Evolutionary conservation across 2,888 invertebrate genomes (phyloP).

Genomic region (Lypha dubia): DNA sequence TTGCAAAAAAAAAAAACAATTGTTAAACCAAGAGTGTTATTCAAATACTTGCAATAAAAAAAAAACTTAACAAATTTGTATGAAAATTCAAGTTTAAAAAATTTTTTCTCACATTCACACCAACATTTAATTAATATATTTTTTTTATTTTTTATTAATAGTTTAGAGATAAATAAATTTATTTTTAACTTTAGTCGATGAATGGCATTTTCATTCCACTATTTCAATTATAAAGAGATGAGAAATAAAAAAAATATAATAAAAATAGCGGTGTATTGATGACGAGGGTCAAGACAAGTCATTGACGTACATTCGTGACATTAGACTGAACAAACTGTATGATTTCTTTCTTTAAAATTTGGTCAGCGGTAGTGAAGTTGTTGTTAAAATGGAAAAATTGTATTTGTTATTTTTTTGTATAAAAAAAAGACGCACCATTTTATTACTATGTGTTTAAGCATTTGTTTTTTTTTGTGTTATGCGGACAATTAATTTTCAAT

Average conservation of each 20-base stretch:
- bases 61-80: conserved; percentile 5
- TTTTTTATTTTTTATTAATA: neutral
- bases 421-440: conserved; percentile 45
- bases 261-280: conserved; percentile 51
- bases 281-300: conserved; percentile 71
- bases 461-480: neutral
- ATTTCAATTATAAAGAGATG: conserved; percentile 5
- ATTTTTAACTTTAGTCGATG: conserved; percentile 13
- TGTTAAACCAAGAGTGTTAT: conserved; percentile 23
- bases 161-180: neutral
- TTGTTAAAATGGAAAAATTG: conserved; percentile 22
- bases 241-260: neutral
- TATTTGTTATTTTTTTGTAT: neutral
- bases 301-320: conserved; percentile 60
- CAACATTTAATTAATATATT: conserved; percentile 2
- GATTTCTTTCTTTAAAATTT: conserved; percentile 12
- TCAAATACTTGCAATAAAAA: conserved; percentile 14
- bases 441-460: conserved; percentile 17
- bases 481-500: conserved; percentile 3
- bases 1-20: neutral
- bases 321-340: conserved; percentile 42
- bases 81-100: conserved; percentile 60
- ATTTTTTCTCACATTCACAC: conserved; percentile 34
- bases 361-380: conserved; percentile 48
- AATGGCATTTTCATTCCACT: conserved; percentile 45